A percentile compares a stretch with the other conserved stretches of the same genome.
Evolutionary conservation across 2,888 invertebrate species (phyloP).

Genomic region (Alloscopus bannaensis): DNA sequence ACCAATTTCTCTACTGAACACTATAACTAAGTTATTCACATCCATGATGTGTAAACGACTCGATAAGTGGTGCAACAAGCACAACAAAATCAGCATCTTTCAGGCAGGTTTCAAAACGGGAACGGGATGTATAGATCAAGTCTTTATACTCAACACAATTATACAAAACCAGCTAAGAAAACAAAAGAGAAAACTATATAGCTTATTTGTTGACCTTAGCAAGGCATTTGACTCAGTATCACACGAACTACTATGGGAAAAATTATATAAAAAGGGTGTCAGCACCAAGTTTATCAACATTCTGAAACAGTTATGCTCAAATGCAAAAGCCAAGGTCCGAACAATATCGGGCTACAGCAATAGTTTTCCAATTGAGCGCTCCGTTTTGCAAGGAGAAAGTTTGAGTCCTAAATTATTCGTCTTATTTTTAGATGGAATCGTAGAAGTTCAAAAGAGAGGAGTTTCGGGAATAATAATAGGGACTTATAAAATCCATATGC

Average conservation of each 20-base stretch:
- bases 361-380: constrained; percentile 7
- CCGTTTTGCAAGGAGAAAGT: constrained; percentile 45
- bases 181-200: constrained; percentile 12
- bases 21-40: constrained; percentile 38
- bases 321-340: neutral
- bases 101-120: constrained; percentile 42
- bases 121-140: constrained; percentile 30
- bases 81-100: constrained; percentile 21
- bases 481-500: constrained; percentile 9
- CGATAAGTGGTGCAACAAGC: constrained; percentile 23
- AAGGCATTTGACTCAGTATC: constrained; percentile 14
- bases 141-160: constrained; percentile 17
- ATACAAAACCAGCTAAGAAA: neutral
- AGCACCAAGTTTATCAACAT: constrained; percentile 4
- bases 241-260: neutral
- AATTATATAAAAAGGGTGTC: neutral
- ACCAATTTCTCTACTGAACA: constrained; percentile 38
- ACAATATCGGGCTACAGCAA: neutral
- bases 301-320: neutral
- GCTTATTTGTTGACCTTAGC: constrained; percentile 9
- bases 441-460: neutral
- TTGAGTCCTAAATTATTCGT: constrained; percentile 38
- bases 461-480: constrained; percentile 16
- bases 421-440: constrained; percentile 22
- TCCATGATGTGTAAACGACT: constrained; percentile 16